These are phyloP conservation scores for Diadema setosum DNA, from an alignment of 35 echinoderm and acorn worm species.

Conservation along the genomic window DNA sequence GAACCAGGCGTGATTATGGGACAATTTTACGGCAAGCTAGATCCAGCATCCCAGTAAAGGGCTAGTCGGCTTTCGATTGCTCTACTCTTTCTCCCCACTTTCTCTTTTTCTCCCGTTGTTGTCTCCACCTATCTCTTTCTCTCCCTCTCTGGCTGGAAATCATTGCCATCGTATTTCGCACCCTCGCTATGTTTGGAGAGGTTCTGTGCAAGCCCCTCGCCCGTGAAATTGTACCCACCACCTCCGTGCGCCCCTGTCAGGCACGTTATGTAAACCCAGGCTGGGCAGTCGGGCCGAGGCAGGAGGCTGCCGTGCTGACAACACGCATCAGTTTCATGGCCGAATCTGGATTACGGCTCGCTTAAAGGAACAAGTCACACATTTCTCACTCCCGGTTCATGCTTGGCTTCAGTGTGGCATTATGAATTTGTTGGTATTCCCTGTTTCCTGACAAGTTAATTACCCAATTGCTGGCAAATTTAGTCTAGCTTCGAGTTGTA, in stretches of 20 bases:
- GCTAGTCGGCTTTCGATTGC: background rate
- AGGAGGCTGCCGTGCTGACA: background rate
- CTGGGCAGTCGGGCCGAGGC: too few relatives aligned
- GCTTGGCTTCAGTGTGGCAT: too few relatives aligned
- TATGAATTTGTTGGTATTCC: too few relatives aligned
- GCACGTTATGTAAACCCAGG: conserved; percentile 1
- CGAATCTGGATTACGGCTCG: too few relatives aligned
- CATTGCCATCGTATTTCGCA: background rate
- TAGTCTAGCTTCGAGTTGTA: too few relatives aligned
- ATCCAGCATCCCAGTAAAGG: too few relatives aligned
- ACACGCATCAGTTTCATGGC: background rate
- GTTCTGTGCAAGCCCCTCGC: background rate
- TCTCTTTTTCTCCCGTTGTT: background rate
- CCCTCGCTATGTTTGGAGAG: conserved; percentile 3
- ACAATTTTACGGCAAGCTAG: too few relatives aligned
- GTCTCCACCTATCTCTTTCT: background rate
- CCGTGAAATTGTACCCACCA: background rate
- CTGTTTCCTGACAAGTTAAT: too few relatives aligned
- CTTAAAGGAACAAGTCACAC: too few relatives aligned
- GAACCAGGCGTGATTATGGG: too few relatives aligned
- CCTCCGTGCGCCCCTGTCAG: background rate
- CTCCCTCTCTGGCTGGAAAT: background rate
- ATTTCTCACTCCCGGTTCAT: too few relatives aligned
- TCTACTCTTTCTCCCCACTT: background rate
- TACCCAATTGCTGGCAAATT: too few relatives aligned